Base-by-base conservation (phyloP, 2,113 vertebrate genomes). In the Sinosuthora webbiana region DNA sequence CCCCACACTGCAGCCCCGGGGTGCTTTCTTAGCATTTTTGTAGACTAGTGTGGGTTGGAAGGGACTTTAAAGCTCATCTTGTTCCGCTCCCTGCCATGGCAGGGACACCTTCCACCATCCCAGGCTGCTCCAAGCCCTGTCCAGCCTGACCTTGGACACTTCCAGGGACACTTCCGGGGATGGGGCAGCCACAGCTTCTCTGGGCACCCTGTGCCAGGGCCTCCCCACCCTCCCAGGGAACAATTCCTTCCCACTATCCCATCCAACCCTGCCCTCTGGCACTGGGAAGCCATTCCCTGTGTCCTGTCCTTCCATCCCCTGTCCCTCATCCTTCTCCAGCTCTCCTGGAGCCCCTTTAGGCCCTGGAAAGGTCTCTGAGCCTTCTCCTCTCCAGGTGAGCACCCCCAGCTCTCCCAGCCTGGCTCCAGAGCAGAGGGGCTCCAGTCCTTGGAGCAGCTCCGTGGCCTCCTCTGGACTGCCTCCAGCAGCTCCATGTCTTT, bases 81-180 rank as follows among this genome's bases (percentile, higher is more conserved):
- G 3, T 14, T 2, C 20, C 41, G 62, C 2, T 11, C 22, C 14
- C 45, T 47, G 30, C 50, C 31, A 27, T 10, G 41, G 28, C 50
- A 88, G 42, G 21, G 50, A 64, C 86, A 42, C 18, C 12, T 88
- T 1, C 37, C 42, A 42, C 35, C 4, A 0, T 2, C 13, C 17
- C 65, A 79, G 7, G 20, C 0, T 41, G 49, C 30, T 71, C 65
- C 49, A 14, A 87, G n/a, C 15, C 30, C 24, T 0, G 0, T 4
- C 75, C 67, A 42, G 0, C 42, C 35, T 50, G 57, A 21, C 25
- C 42, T 64, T 56, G 67, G 57, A 0, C 50, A 57, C 25, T 42
- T 0, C 42, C 57, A 80, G 35, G 42, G 67, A 57, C 50, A 57
- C 25, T 42, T 0, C 42, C 57, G 73, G 35, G 42, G 67, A 57